A percentile compares a stretch with the other conserved stretches of the same genome.
These are phyloP conservation scores for Erebia ligea DNA, from an alignment of 2,888 invertebrate genomes.

Conservation along the genomic window DNA sequence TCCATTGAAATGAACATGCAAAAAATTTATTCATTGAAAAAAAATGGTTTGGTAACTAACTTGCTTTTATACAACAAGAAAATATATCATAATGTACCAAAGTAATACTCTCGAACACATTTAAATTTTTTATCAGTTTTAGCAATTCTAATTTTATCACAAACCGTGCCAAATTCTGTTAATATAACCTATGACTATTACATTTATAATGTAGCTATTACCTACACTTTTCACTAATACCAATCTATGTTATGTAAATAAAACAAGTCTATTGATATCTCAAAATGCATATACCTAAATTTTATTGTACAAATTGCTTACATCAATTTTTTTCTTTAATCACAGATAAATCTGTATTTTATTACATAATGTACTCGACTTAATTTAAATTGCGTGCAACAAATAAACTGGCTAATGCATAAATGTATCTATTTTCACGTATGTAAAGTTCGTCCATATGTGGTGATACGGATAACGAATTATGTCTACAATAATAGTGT, in stretches of 20 bases:
- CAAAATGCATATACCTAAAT: too few relatives aligned
- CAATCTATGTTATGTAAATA: background rate
- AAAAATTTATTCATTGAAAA: background rate
- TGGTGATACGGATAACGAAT: too few relatives aligned
- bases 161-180: constrained; percentile 13
- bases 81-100: background rate
- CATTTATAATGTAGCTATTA: too few relatives aligned
- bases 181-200: background rate
- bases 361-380: too few relatives aligned
- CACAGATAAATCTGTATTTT: too few relatives aligned
- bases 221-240: background rate
- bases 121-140: background rate
- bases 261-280: background rate
- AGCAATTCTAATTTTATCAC: background rate
- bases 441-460: background rate
- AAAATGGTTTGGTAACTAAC: background rate
- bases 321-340: background rate
- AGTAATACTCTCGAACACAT: background rate
- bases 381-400: too few relatives aligned
- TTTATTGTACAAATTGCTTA: background rate
- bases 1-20: background rate
- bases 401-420: background rate
- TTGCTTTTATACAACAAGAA: too few relatives aligned
- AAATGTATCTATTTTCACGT: background rate
- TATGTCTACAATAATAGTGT: too few relatives aligned